Evolutionary conservation across 2,888 invertebrate genomes (phyloP).

Genomic region (Acleris cristana): DNA sequence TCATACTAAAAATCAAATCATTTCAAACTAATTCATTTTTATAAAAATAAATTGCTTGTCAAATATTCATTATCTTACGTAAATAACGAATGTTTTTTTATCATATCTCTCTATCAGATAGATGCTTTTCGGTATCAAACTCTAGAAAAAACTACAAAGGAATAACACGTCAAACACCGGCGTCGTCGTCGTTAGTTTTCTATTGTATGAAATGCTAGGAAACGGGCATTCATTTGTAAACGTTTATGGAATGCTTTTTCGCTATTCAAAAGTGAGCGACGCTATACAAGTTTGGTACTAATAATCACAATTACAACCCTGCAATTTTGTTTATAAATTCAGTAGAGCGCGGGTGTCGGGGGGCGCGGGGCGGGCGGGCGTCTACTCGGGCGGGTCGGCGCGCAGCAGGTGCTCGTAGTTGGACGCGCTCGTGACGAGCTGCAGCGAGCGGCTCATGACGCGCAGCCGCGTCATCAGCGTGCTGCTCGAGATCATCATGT

Average conservation of each 20-base stretch:
- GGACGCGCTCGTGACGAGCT: constrained; percentile 10
- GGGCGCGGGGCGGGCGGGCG: background rate
- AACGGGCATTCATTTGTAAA: background rate
- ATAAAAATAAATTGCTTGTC: no score
- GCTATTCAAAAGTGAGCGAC: constrained; percentile 6
- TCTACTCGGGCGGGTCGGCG: background rate
- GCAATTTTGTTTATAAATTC: constrained; percentile 40
- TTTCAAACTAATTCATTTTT: no score
- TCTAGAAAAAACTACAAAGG: no score
- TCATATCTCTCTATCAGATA: no score
- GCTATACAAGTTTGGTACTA: constrained; percentile 25
- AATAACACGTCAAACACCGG: no score
- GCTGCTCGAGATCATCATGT: constrained; percentile 25
- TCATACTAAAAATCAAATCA: no score
- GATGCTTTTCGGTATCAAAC: no score
- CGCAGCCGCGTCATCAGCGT: constrained; percentile 20
- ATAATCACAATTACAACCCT: constrained; percentile 48
- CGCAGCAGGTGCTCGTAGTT: constrained; percentile 3
- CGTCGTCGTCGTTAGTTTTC: no score
- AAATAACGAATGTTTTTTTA: no score
- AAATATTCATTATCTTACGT: no score
- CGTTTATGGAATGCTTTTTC: constrained; percentile 25
- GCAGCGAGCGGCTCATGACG: constrained; percentile 16
- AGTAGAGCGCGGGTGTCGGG: constrained; percentile 5
- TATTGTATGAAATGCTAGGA: no score